A percentile compares a stretch with the other conserved stretches of the same genome.
These are phyloP conservation scores for Turnix velox DNA, from an alignment of 2,113 vertebrate genomes.

Conservation along the genomic window DNA sequence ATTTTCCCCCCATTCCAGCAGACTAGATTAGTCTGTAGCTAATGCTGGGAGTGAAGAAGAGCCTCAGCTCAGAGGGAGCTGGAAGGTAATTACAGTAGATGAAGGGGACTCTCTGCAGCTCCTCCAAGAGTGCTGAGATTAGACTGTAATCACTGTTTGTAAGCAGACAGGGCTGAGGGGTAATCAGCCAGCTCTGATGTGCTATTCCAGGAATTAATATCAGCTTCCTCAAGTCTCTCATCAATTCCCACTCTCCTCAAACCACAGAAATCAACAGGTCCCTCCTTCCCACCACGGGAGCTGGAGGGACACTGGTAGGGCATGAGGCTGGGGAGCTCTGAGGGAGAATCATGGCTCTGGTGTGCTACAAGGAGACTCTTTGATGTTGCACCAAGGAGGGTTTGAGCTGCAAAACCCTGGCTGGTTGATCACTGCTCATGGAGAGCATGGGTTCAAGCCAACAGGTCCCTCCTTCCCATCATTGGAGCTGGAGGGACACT, in stretches of 20 bases:
- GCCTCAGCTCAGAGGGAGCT: slow-evolving; percentile 48
- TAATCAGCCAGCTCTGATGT: slow-evolving; percentile 61
- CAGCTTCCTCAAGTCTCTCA: slow-evolving; percentile 48
- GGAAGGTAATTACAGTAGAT: slow-evolving; percentile 61
- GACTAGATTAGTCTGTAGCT: slow-evolving; percentile 49
- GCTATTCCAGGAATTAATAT: slow-evolving; percentile 65
- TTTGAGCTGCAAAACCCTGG: too few relatives aligned
- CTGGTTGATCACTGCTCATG: too few relatives aligned
- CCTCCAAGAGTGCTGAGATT: slow-evolving; percentile 70
- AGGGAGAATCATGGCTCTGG: not conserved
- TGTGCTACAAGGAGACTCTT: too few relatives aligned
- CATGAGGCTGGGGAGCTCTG: not conserved
- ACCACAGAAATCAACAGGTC: slow-evolving; percentile 41
- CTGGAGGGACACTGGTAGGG: not conserved
- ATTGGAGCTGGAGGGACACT: not conserved
- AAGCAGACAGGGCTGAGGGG: slow-evolving; percentile 68
- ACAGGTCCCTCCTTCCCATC: not conserved
- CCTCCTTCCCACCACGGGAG: not conserved
- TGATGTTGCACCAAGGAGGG: too few relatives aligned
- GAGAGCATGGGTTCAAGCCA: too few relatives aligned
- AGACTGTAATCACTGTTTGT: slow-evolving; percentile 73
- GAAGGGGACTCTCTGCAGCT: slow-evolving; percentile 58
- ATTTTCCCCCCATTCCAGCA: slow-evolving; percentile 48
- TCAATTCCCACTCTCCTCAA: not conserved
- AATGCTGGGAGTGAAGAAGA: slow-evolving; percentile 51